phyloP scores from a whole-genome alignment of 64 coral and sea anemone genomes.

The Trachythela sp. region DNA sequence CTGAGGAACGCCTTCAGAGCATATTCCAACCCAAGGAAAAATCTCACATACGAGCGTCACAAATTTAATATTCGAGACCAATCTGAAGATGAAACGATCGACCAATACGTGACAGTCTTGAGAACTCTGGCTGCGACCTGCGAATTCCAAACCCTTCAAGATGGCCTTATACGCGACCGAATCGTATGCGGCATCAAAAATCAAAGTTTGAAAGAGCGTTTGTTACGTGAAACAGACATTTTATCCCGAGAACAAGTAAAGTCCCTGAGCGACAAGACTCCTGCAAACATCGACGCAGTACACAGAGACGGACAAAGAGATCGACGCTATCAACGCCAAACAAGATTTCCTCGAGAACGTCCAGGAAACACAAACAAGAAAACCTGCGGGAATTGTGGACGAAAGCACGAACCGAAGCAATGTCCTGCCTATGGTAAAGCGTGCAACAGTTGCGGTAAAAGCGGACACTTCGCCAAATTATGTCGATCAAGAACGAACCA shows the following conservation, averaged over 20 bases:
- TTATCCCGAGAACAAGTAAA: constrained; percentile 39
- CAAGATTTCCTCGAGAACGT: background rate
- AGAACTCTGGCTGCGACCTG: background rate
- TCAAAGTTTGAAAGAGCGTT: constrained; percentile 25
- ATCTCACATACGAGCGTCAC: constrained; percentile 34
- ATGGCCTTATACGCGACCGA: constrained; percentile 39
- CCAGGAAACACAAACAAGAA: no score
- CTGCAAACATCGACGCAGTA: constrained; percentile 26
- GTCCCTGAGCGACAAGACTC: background rate
- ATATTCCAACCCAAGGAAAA: constrained; percentile 32
- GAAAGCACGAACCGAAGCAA: background rate
- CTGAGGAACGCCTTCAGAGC: constrained; percentile 10
- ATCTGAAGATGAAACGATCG: background rate
- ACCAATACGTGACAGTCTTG: background rate
- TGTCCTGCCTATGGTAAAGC: constrained; percentile 44
- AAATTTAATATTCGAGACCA: constrained; percentile 16
- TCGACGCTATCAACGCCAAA: background rate
- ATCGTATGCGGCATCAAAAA: constrained; percentile 30
- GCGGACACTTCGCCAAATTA: constrained; percentile 39
- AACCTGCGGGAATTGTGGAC: constrained; percentile 32
- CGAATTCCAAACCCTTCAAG: background rate
- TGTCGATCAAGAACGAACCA: constrained; percentile 16
- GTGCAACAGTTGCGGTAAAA: constrained; percentile 36
- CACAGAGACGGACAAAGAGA: background rate
- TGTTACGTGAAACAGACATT: constrained; percentile 42